Evolutionary conservation across 2,797 vertebrate species (phyloP).

Genomic region (Apodemus agrarius): DNA sequence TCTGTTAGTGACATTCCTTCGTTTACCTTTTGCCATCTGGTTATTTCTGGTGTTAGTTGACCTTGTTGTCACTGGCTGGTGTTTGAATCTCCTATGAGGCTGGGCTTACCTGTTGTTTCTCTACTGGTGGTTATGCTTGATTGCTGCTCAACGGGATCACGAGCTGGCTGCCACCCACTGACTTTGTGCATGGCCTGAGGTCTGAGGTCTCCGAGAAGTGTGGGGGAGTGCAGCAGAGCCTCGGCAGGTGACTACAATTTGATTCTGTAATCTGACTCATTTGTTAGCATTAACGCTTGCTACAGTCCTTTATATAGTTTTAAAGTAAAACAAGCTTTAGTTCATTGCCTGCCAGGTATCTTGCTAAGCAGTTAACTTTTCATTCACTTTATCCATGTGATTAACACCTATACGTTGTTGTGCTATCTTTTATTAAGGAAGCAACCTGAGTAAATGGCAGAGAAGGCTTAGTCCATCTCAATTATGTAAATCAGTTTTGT

Average conservation of each 20-base stretch:
- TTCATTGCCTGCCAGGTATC: background rate
- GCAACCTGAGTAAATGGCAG: background rate
- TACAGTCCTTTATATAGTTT: background rate
- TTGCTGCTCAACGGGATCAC: too few relatives aligned
- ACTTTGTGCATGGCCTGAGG: too few relatives aligned
- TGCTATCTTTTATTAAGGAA: background rate
- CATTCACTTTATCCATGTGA: background rate
- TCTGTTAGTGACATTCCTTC: too few relatives aligned
- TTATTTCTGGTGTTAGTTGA: too few relatives aligned
- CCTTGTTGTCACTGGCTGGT: too few relatives aligned
- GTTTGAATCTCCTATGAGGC: too few relatives aligned
- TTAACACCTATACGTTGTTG: background rate
- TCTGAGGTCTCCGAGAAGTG: too few relatives aligned
- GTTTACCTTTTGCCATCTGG: too few relatives aligned
- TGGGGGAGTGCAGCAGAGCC: too few relatives aligned
- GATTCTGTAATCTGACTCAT: background rate
- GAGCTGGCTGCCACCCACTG: too few relatives aligned
- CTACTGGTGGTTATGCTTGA: too few relatives aligned
- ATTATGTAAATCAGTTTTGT: background rate
- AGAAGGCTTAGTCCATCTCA: background rate
- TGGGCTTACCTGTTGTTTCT: too few relatives aligned
- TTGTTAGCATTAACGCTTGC: background rate
- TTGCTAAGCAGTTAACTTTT: constrained; percentile 8
- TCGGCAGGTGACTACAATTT: background rate
- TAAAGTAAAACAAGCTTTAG: background rate